Percentiles rank a stretch among this genome's conserved stretches.
These are phyloP conservation scores for Drosophila engyochracea DNA, from an alignment of 2,888 invertebrate species.

Conservation along the genomic window DNA sequence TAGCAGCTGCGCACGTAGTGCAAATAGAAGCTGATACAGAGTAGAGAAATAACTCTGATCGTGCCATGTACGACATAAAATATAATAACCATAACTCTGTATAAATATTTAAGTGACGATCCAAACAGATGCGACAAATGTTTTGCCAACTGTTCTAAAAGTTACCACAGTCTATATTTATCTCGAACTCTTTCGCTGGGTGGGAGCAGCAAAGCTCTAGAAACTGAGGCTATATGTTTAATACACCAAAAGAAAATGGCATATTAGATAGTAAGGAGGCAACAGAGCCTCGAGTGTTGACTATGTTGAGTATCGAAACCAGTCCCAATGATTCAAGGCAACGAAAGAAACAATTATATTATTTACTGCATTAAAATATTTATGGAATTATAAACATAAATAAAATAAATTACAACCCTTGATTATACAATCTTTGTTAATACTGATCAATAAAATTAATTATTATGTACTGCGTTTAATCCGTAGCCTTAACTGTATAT, in stretches of 20 bases:
- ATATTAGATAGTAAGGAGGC: slow-evolving; percentile 33
- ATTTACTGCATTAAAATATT: slow-evolving; percentile 55
- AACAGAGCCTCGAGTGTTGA: slow-evolving; percentile 12
- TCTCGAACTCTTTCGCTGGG: neutral
- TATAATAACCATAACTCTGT: slow-evolving; percentile 9
- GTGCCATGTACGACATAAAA: neutral
- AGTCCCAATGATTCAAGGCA: slow-evolving; percentile 24
- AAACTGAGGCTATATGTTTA: slow-evolving; percentile 7
- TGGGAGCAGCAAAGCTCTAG: neutral
- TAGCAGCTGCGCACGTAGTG: neutral
- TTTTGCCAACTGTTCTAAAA: slow-evolving; percentile 18
- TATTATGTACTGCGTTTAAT: slow-evolving; percentile 46
- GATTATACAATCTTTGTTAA: slow-evolving; percentile 58
- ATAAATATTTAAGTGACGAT: neutral
- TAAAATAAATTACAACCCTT: slow-evolving; percentile 74
- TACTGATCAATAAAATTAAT: slow-evolving; percentile 72
- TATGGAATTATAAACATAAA: slow-evolving; percentile 72
- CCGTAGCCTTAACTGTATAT: slow-evolving; percentile 55
- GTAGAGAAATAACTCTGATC: slow-evolving; percentile 2
- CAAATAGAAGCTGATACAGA: neutral
- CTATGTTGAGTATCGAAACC: slow-evolving; percentile 29
- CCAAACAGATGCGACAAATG: slow-evolving; percentile 54
- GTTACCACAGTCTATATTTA: neutral
- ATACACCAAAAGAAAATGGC: slow-evolving; percentile 30
- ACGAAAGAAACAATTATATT: slow-evolving; percentile 45